Evolutionary conservation across 2,113 vertebrate species (phyloP), one percentile per base, ranked within the genome.

Genomic region (Apodemus sylvaticus): DNA sequence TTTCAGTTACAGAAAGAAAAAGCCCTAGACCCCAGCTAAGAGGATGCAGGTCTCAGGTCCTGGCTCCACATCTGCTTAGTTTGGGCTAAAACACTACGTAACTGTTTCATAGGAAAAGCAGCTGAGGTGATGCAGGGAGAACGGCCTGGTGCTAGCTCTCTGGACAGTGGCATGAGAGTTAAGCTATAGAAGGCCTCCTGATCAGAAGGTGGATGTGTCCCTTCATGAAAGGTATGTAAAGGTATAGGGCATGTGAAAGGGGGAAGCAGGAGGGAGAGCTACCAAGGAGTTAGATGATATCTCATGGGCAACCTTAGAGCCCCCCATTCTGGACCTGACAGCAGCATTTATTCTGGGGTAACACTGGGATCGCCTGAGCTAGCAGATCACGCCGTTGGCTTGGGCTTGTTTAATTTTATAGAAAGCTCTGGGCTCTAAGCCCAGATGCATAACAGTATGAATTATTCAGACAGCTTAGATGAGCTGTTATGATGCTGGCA

Each of bases 361-460:
- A 66, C 51, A 55, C 77, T 24, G 1, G 86, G 93, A 86, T 94
- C 7, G 7, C 68, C 90, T 81, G 90, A 91, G 94, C 89, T 71
- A 73, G 96, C 90, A 93, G 96, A 93, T 96, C 34, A 16, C 64
- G 10, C 86, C 89, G 73, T 55, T 96, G 96, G 96, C 97, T 94
- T 60, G 55, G 92, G 94, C 86, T 89, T 83, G 70, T 95, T 98
- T 97, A 97, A 97, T 98, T 97, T 97, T 97, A 96, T 95, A 96
- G 95, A 98, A 96, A 98, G 97, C 95, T 96, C 73, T 70, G 94
- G 97, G 96, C 97, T 94, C 68, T 24, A 71, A 95, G 97, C 97
- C 97, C 95, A 98, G 89, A 79, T 68, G 42, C 78, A 90, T 89
- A 96, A 95, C n/a, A 66, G 89, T 53, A 95, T 96, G 77, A 94